These are phyloP conservation scores for Philotrypesis tridentata DNA, from an alignment of 1,140 invertebrate species.

Conservation along the genomic window DNA sequence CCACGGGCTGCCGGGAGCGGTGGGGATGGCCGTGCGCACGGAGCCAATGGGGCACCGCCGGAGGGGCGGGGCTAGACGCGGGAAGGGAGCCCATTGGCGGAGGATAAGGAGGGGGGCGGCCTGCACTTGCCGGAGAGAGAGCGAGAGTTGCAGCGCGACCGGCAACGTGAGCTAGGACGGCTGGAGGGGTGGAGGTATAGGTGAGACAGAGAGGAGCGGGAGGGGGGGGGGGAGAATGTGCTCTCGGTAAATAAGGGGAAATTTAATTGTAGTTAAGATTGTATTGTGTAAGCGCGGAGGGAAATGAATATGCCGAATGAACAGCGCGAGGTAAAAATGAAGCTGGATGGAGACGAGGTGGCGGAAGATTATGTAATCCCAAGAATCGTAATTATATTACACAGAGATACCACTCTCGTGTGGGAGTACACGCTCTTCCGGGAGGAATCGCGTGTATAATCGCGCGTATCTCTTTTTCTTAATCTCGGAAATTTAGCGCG, in stretches of 20 bases:
- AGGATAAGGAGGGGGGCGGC: not conserved
- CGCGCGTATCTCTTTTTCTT: not conserved
- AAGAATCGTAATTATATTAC: conserved; percentile 13
- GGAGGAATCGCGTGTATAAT: not conserved
- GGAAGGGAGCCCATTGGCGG: not conserved
- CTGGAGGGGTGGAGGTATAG: not conserved
- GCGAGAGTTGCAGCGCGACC: not conserved
- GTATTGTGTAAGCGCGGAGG: conserved; percentile 17
- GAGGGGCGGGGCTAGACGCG: not conserved
- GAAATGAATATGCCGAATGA: conserved; percentile 35
- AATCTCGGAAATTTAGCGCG: not conserved
- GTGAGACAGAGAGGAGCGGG: not conserved
- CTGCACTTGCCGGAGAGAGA: not conserved
- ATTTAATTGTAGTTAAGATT: conserved; percentile 49
- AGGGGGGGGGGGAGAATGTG: conserved; percentile 19
- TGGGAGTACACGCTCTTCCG: not conserved
- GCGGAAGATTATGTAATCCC: conserved; percentile 25
- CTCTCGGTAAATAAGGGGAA: conserved; percentile 44
- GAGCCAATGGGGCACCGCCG: not conserved
- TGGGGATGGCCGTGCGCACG: not conserved
- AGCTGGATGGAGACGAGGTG: not conserved
- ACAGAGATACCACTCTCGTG: not conserved
- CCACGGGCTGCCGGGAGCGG: not conserved
- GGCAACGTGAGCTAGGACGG: not conserved
- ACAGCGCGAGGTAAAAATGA: conserved; percentile 25